These are phyloP conservation scores for Hypanus sabinus DNA, from an alignment of 2,113 vertebrate species.

Conservation along the genomic window DNA sequence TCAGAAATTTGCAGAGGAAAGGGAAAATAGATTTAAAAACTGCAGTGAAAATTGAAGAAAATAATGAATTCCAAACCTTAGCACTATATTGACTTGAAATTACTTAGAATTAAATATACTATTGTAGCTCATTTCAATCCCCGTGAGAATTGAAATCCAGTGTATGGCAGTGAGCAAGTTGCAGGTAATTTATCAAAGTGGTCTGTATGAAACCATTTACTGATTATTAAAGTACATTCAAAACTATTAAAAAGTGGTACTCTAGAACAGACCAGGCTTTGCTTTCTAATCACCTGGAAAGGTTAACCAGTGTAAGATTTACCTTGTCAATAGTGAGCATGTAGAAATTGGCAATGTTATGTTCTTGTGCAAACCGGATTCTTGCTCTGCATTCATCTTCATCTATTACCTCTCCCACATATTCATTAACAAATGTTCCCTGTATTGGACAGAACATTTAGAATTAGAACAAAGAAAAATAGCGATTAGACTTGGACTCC, in stretches of 20 bases:
- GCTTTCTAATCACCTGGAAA: neutral
- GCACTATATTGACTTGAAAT: neutral
- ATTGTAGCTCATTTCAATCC: neutral
- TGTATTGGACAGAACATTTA: constrained; percentile 48
- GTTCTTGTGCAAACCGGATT: constrained; percentile 85
- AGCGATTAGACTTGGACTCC: neutral
- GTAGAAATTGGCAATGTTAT: constrained; percentile 93
- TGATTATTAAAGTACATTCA: neutral
- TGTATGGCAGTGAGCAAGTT: neutral
- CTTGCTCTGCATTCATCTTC: constrained; percentile 91
- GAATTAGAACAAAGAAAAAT: neutral
- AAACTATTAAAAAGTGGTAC: neutral
- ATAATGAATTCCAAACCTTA: neutral
- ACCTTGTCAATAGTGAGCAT: constrained; percentile 99
- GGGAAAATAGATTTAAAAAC: neutral
- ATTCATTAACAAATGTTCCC: constrained; percentile 97
- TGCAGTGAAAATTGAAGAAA: neutral
- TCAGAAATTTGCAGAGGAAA: neutral
- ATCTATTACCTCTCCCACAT: constrained; percentile 90
- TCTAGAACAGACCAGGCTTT: neutral
- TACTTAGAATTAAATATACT: neutral
- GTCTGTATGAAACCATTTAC: neutral
- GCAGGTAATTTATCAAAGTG: neutral
- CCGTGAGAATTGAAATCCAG: neutral
- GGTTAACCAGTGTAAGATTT: neutral